Evolutionary conservation across 1,140 invertebrate species (phyloP).

Genomic region (Coptotermes formosanus): DNA sequence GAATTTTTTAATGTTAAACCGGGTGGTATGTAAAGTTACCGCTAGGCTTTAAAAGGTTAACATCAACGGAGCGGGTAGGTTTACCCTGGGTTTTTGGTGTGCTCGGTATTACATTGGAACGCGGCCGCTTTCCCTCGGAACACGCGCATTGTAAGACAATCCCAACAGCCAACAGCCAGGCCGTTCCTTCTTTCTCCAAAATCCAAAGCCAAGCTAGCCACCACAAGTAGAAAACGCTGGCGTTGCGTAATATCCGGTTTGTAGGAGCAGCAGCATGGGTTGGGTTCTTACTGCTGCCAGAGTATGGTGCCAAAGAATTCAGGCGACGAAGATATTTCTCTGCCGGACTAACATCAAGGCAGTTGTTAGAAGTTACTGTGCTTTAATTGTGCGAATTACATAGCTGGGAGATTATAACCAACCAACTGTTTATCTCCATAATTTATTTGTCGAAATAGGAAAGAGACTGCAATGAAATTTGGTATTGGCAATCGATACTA

Average conservation of each 20-base stretch:
- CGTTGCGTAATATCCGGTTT: not conserved
- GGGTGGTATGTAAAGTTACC: too few species aligned
- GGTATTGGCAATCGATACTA: too few species aligned
- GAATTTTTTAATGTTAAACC: too few species aligned
- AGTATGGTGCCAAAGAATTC: slow-evolving; percentile 8
- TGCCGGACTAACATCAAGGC: not conserved
- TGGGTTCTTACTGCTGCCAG: not conserved
- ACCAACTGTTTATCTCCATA: too few species aligned
- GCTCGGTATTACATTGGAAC: not conserved
- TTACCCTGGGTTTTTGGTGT: too few species aligned
- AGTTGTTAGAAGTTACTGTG: too few species aligned
- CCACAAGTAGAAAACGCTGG: not conserved
- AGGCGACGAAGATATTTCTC: not conserved
- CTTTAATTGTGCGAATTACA: too few species aligned
- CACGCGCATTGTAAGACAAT: not conserved
- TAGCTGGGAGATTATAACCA: too few species aligned
- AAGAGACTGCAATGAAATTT: too few species aligned
- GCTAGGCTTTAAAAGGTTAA: too few species aligned
- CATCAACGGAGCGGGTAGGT: too few species aligned
- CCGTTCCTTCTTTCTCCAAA: not conserved
- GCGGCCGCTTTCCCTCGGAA: not conserved
- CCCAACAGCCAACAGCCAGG: not conserved
- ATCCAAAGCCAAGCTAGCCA: slow-evolving; percentile 3
- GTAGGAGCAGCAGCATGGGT: not conserved
- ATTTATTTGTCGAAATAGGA: too few species aligned